Conservation (phyloP, 2,888 invertebrate genomes). For the Drosophila recens region DNA sequence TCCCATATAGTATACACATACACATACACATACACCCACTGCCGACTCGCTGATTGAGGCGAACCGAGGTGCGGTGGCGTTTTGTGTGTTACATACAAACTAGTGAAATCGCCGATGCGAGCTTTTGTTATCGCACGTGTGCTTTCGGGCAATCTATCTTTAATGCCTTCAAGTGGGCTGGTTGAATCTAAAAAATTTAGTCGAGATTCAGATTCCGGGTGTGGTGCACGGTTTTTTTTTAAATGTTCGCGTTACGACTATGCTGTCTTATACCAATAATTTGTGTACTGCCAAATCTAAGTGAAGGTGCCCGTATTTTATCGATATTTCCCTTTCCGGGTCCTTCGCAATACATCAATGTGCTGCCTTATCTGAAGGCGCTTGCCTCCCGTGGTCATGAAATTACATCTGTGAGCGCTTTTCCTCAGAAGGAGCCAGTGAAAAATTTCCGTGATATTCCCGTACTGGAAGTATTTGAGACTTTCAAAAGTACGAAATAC, state of each 20-base stretch:
- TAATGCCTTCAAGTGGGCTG: neutral
- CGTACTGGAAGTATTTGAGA: slow-evolving; percentile 52
- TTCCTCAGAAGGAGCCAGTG: slow-evolving; percentile 76
- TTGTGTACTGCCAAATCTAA: slow-evolving; percentile 19
- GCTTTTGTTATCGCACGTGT: slow-evolving; percentile 56
- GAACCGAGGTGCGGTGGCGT: neutral
- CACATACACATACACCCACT: neutral
- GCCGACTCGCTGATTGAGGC: too few relatives aligned
- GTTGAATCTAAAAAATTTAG: slow-evolving; percentile 25
- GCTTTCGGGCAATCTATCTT: slow-evolving; percentile 7
- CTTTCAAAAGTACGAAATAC: slow-evolving; percentile 52
- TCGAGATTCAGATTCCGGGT: slow-evolving; percentile 19
- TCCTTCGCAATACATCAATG: slow-evolving; percentile 82
- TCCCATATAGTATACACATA: neutral
- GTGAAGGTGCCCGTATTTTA: slow-evolving; percentile 68
- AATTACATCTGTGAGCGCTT: slow-evolving; percentile 81
- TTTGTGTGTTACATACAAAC: slow-evolving; percentile 18
- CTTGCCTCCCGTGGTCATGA: slow-evolving; percentile 84
- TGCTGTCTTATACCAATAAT: slow-evolving; percentile 16
- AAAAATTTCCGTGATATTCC: slow-evolving; percentile 78
- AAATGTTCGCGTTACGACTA: slow-evolving; percentile 46
- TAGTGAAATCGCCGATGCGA: slow-evolving; percentile 6
- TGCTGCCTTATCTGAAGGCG: slow-evolving; percentile 73
- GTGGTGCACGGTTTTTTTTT: neutral
- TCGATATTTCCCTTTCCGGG: slow-evolving; percentile 77